Base-by-base conservation (phyloP, 1,140 invertebrate species). In the Pseudobourletiella spinata region DNA sequence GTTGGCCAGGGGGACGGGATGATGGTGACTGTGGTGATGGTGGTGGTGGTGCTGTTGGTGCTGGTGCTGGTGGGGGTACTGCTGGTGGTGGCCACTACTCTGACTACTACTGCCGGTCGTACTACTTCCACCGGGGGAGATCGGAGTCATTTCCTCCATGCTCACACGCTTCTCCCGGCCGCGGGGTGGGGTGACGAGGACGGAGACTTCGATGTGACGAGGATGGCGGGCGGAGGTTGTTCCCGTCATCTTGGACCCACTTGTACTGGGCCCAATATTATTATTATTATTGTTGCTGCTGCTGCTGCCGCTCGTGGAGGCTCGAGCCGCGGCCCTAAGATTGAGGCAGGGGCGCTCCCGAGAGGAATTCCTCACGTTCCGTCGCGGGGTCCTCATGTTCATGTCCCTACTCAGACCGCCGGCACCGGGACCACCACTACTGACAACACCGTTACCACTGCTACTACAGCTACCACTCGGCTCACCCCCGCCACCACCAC, bases 131-230 rank as follows among this genome's bases (percentile, higher is more conserved):
- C n/a, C n/a, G 14, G 65, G 58, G 3, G 63, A 59, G 32, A 65
- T 61, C 16, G 46, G 59, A 22, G 63, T 52, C 63, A 65, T 63
- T 39, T 50, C 30, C 20, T 64, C 67, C 67, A 64, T 69, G 25
- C 67, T 69, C 20, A 29, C 35, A 46, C 68, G 42, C 26, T 65
- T 65, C 18, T 63, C 56, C 1, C 65, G 32, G 25, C 15, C 44
- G 15, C 64, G 24, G 3, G 63, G 57, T 46, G 68, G 63, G 1
- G 62, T 67, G 14, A 70, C 68, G 20, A 67, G 30, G 28, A 67
- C 68, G 4, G 63, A 66, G 15, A 70, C 65, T 59, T 70, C 63
- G 42, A 70, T 64, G 18, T 66, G 65, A 28, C 29, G 65, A 22
- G 61, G 61, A 55, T 61, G 61, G 16, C 55, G 43, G 11, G 29